Evolutionary conservation across 2,797 vertebrate species (phyloP).

Genomic region (Amblyopsis hoosieri): DNA sequence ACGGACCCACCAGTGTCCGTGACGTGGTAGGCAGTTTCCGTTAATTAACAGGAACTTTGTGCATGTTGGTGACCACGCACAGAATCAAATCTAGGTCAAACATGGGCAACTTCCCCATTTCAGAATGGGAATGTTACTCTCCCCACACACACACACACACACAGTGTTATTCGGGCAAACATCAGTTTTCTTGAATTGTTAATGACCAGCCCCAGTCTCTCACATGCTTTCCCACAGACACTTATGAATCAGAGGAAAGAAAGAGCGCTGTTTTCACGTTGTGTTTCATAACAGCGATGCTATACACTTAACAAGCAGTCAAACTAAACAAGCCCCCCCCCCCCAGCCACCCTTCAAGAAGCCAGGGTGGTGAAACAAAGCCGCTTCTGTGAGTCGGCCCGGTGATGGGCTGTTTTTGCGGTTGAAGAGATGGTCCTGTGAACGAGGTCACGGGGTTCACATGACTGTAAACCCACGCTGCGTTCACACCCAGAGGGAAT

Average conservation of each 20-base stretch:
- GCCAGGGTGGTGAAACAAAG: constrained; percentile 17
- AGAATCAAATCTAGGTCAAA: constrained; percentile 17
- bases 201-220: too few species aligned
- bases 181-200: too few species aligned
- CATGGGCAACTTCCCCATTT: constrained; percentile 17
- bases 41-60: constrained; percentile 18
- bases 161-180: too few species aligned
- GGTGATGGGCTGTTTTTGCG: constrained; percentile 10
- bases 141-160: background rate
- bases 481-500: too few species aligned
- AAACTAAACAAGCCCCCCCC: too few species aligned
- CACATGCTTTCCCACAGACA: too few species aligned
- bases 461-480: constrained; percentile 10
- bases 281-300: too few species aligned
- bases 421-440: constrained; percentile 11
- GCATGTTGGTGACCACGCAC: constrained; percentile 7
- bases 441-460: background rate
- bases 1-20: constrained; percentile 14
- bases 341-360: too few species aligned
- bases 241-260: constrained; percentile 2
- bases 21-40: background rate
- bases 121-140: constrained; percentile 5
- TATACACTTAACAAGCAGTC: too few species aligned
- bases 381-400: constrained; percentile 9
- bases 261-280: constrained; percentile 23